Percentiles rank a stretch among this genome's conserved stretches.
Evolutionary conservation across 2,113 vertebrate genomes (phyloP).

Genomic region (Xenopus borealis): DNA sequence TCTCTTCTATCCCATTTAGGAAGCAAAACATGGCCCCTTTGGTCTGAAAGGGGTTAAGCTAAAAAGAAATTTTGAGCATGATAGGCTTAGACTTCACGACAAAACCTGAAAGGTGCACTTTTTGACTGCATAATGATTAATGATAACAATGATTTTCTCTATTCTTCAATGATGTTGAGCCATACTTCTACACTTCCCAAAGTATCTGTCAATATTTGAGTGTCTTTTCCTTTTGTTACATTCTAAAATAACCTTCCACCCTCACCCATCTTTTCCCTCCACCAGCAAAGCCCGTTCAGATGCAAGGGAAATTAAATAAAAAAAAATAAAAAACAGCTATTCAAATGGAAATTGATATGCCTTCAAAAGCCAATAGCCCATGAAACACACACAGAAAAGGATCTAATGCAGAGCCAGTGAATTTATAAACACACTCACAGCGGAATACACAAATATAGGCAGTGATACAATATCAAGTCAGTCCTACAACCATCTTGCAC

Average conservation of each 20-base stretch:
- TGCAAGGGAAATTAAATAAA: slow-evolving; percentile 45
- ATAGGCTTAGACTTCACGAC: no score
- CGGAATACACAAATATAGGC: slow-evolving; percentile 19
- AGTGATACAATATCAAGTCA: slow-evolving; percentile 21
- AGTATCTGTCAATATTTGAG: slow-evolving; percentile 2
- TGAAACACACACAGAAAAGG: slow-evolving; percentile 36
- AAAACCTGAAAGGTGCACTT: no score
- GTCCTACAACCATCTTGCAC: slow-evolving; percentile 17
- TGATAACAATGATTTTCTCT: no score
- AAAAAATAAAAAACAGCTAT: slow-evolving; percentile 40
- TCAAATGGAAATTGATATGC: slow-evolving; percentile 47
- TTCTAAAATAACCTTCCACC: not conserved
- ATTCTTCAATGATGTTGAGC: not conserved
- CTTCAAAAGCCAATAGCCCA: slow-evolving; percentile 43
- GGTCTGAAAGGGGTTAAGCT: no score
- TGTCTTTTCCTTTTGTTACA: slow-evolving; percentile 23
- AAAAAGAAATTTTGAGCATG: no score
- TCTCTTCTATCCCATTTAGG: no score
- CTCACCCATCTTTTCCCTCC: not conserved
- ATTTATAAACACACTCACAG: slow-evolving; percentile 19
- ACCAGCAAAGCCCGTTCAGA: slow-evolving; percentile 31
- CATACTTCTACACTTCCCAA: not conserved
- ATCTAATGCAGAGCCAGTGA: slow-evolving; percentile 35
- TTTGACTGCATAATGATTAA: no score
- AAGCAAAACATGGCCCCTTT: no score